Base-by-base conservation (phyloP, 2,797 vertebrate species). In the Remorina albescens region DNA sequence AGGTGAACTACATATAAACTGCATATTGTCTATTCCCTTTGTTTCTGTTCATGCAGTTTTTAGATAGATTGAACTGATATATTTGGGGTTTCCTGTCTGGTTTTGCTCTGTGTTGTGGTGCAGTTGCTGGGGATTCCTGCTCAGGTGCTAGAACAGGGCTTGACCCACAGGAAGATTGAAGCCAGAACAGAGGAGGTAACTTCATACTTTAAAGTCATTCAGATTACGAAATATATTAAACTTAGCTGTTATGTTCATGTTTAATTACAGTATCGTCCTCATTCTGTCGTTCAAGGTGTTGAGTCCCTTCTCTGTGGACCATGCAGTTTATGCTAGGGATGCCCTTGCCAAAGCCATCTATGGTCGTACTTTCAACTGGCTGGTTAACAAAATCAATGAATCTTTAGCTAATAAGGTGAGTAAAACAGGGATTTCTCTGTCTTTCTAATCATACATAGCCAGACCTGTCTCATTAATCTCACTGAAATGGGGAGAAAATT, bases 161-260 rank as follows among this genome's bases (percentile, higher is more conserved):
- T 99, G 67, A 99, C 96, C 39, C 93, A 98, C 84, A 94, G 95
- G 66, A 99, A 98, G 91, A 98, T 99, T 0, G 96, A 98, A 91
- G 95, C 98, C 92, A 96, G 96, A 93, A 90, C 94, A 0, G 98
- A 99, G 68, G 96, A 98, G 97, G 98, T 98, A 92, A 73, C 0
- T 41, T 71, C 13, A 21, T 26, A 1, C 39, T 39, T 74, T 28
- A 2, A 42, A 18, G 41, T 42, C 41, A 42, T 42, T 42, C 19
- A 18, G 71, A 65, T 1, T 34, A 18, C 32, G 10, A 66, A 59
- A 63, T 3, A 4, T 25, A 5, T 60, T 36, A 8, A 44, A 36
- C 0, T 53, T 58, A 1, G 41, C 50, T 50, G 15, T n/a, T 5
- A 9, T 65, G 4, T 42, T 62, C 5, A 2, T 18, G 21, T 81